Evolutionary conservation across 2,797 vertebrate species (phyloP), one percentile per base, ranked within the genome.

Genomic region (Malurus splendens): DNA sequence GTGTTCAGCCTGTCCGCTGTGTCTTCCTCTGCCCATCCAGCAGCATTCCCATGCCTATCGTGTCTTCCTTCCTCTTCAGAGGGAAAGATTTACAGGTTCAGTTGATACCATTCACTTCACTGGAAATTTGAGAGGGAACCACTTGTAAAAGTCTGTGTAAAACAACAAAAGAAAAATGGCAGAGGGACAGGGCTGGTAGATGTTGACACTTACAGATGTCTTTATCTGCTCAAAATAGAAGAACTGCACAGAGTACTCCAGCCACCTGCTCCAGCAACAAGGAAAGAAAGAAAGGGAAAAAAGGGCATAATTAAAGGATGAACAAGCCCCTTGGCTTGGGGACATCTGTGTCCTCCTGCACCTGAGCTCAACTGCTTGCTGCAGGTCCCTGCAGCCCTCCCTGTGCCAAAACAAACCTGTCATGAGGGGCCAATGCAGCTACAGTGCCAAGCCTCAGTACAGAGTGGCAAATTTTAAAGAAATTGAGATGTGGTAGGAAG

Each of bases 111-210:
- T 48, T 89, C 4, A 36, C 70, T 89, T 81, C 52, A 89, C 52
- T 3, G 9, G 82, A 94, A 92, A 90, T 81, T 57, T 82, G 83
- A 79, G 79, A 94, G 32, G 28, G 50, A 93, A 45, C 4, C 32
- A 64, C 80, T 86, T 79, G 76, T 86, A 87, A 89, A 92, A 66
- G 66, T 78, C 86, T 62, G 48, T 66, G 65, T 89, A 86, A 90
- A 94, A 74, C 64, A 89, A 66, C 79, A 86, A 57, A 86, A 92
- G 80, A 60, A 89, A 92, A 92, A 93, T 76, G 73, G 77, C 52
- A 94, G 70, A 76, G 84, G 60, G 70, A 87, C 70, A 28, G 45
- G 25, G 25, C 30, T 78, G 60, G 36, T 62, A 54, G 79, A 60
- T 91, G 83, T 27, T 79, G 85, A 66, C 89, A 73, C 42, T 56